Conservation (phyloP, 2,888 invertebrate genomes). For the Iselma pallidipennis region DNA sequence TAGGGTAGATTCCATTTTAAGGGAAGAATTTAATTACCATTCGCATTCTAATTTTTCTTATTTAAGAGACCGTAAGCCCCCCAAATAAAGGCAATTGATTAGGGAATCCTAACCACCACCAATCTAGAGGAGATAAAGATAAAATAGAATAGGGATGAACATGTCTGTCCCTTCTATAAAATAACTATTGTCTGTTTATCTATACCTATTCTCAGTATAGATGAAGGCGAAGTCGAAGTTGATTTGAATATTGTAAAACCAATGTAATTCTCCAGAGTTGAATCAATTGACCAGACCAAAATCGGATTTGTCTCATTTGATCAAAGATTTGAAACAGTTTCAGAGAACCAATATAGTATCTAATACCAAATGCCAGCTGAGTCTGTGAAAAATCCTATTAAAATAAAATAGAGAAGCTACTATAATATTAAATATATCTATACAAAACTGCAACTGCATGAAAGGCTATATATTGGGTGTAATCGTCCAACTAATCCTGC, state of each 20-base stretch:
- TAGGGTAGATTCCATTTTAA: too few relatives aligned
- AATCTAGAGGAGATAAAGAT: constrained; percentile 22
- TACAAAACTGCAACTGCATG: too few relatives aligned
- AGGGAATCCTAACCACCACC: constrained; percentile 27
- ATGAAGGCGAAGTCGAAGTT: too few relatives aligned
- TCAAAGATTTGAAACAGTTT: background rate
- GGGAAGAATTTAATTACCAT: too few relatives aligned
- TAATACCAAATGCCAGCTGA: background rate
- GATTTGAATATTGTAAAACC: background rate
- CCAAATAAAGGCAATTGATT: constrained; percentile 30
- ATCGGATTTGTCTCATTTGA: background rate
- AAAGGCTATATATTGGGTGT: too few relatives aligned
- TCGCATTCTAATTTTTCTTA: too few relatives aligned
- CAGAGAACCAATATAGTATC: background rate
- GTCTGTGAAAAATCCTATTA: background rate
- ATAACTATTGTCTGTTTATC: too few relatives aligned
- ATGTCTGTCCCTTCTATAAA: constrained; percentile 14
- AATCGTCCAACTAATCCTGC: background rate
- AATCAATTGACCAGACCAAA: background rate
- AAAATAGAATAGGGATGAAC: constrained; percentile 15
- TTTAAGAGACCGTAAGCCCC: too few relatives aligned
- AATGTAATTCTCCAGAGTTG: background rate
- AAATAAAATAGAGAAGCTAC: background rate
- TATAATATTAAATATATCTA: too few relatives aligned
- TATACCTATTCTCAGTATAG: too few relatives aligned